Conservation (phyloP, 2,888 invertebrate species). For the Pterostichus madidus region DNA sequence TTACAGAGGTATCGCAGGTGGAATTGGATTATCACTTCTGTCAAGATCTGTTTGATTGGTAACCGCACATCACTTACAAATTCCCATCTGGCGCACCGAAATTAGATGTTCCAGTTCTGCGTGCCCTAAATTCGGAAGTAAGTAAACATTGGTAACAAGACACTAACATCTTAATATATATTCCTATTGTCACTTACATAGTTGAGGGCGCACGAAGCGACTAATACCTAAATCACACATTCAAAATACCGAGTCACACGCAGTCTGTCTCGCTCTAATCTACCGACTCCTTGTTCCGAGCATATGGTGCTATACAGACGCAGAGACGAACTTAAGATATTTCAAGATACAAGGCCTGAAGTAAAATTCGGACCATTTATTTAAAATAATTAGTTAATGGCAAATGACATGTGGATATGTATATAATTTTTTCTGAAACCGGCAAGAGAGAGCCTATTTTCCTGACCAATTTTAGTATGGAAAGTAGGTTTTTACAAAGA, state of each 20-base stretch:
- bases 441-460: too few species aligned
- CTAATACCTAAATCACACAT: constrained; percentile 7
- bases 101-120: background rate
- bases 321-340: too few species aligned
- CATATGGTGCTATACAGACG: too few species aligned
- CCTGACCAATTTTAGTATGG: too few species aligned
- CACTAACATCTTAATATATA: constrained; percentile 15
- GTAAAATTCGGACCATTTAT: too few species aligned
- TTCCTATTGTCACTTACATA: constrained; percentile 6
- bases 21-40: too few species aligned
- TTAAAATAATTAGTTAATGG: too few species aligned
- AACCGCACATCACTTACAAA: constrained; percentile 6
- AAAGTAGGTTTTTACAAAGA: too few species aligned
- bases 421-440: too few species aligned
- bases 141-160: constrained; percentile 1
- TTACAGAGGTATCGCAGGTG: too few species aligned
- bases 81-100: background rate
- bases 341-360: too few species aligned
- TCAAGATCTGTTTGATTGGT: background rate
- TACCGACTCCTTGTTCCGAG: background rate
- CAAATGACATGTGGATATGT: too few species aligned
- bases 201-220: background rate
- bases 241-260: constrained; percentile 5
- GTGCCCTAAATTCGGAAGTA: background rate
- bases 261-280: background rate